These are phyloP conservation scores for Entomobrya multifasciata DNA, from an alignment of 2,888 invertebrate genomes.

Conservation along the genomic window DNA sequence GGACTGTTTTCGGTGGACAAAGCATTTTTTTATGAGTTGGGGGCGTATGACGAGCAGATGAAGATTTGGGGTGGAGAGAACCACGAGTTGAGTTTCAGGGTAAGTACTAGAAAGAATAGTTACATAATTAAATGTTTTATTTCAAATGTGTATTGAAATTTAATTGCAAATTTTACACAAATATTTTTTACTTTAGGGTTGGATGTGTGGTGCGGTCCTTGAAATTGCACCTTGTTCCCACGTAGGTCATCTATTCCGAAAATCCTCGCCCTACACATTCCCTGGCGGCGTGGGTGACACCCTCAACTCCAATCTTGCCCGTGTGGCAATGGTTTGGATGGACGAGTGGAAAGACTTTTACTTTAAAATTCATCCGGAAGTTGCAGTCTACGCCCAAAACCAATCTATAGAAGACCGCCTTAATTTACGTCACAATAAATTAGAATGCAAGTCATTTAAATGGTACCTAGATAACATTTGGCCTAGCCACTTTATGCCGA, in stretches of 20 bases:
- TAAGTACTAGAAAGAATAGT: too few species aligned
- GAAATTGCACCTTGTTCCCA: constrained; percentile 96
- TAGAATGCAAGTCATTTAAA: constrained; percentile 89
- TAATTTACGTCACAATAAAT: constrained; percentile 83
- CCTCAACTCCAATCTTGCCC: constrained; percentile 93
- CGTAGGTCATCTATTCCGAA: constrained; percentile 95
- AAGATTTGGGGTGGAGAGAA: constrained; percentile 99
- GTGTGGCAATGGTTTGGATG: constrained; percentile 98
- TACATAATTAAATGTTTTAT: too few species aligned
- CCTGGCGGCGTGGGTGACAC: constrained; percentile 93
- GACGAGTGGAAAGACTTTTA: constrained; percentile 97
- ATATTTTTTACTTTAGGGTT: too few species aligned
- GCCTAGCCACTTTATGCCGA: constrained; percentile 98
- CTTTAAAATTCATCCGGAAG: constrained; percentile 91
- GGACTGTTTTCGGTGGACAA: constrained; percentile 94
- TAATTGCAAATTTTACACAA: too few species aligned
- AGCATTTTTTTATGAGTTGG: constrained; percentile 92
- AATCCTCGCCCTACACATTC: constrained; percentile 96
- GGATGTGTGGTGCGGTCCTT: constrained; percentile 96
- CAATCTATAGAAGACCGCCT: constrained; percentile 86
- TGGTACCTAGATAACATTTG: constrained; percentile 98
- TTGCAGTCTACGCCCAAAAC: constrained; percentile 84
- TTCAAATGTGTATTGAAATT: too few species aligned
- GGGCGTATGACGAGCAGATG: constrained; percentile 86
- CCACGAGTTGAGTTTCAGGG: constrained; percentile 96